Base-by-base conservation (phyloP, 2,888 invertebrate genomes). In the Oxytorus armatus region DNA sequence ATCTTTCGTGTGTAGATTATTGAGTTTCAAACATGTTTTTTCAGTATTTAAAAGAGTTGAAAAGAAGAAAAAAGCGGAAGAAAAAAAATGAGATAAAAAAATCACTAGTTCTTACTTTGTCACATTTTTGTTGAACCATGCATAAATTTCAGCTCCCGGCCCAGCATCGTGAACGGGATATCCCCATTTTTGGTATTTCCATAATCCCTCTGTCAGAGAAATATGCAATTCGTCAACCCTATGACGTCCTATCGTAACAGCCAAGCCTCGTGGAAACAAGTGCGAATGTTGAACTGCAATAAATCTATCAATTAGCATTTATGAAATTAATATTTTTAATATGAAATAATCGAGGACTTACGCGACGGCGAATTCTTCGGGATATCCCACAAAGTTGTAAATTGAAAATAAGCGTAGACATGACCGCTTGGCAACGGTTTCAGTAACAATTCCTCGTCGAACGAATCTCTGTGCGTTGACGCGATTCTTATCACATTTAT, bases 131-230 rank as follows among this genome's bases (percentile, higher is more conserved):
- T 94, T 94, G 89, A 99, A 99, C 98, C 98, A 98, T 0, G 97
- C 97, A 94, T 96, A 97, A 0, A 99, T 93, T 92, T 99, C 98
- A 1, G 98, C 98, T 4, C 99, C 99, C 0, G 98, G 97, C 0
- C 98, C 96, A 1, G 98, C 96, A 91, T 97, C 96, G 10, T 95
- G 92, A 29, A 97, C 94, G 1, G 98, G 98, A 92, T 98, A 98
- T 0, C 99, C 99, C 99, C 99, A 99, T 73, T 95, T 95, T 85
- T 96, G 95, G 91, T 98, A 96, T 81, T 96, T 95, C 99, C 99
- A 99, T 72, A 97, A 93, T 0, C 99, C 99, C 92, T 98, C 97
- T 0, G 98, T 98, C 77, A 99, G 93, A 75, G 96, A 96, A 61
- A 99, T 93, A 89, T 98, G 98, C 18, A 99, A 92, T 91, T 99